A percentile compares a stretch with the other conserved stretches of the same genome.
phyloP scores from a whole-genome alignment of 2,888 invertebrate genomes.

The Euclidia mi region DNA sequence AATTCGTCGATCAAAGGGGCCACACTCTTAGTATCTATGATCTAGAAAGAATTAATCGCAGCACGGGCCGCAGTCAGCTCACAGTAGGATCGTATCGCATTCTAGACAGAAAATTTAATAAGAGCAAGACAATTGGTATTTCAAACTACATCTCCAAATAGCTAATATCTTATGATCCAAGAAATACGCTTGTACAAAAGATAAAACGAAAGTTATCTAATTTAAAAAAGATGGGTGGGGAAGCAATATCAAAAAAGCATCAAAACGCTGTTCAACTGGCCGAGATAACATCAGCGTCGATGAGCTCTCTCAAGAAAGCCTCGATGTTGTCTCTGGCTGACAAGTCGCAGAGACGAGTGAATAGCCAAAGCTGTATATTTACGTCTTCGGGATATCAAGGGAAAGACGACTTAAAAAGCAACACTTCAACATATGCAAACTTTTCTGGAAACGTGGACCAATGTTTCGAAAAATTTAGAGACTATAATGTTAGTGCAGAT shows the following conservation, averaged over 20 bases:
- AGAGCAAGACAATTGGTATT: conserved; percentile 84
- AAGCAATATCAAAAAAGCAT: conserved; percentile 84
- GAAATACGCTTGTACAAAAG: conserved; percentile 85
- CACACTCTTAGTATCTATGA: conserved; percentile 85
- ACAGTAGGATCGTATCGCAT: conserved; percentile 82
- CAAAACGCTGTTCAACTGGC: conserved; percentile 86
- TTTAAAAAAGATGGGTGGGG: conserved; percentile 86
- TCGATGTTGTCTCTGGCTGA: conserved; percentile 85
- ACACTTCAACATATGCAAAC: conserved; percentile 82
- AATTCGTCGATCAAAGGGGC: conserved; percentile 76
- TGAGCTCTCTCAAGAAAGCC: conserved; percentile 83
- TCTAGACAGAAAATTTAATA: conserved; percentile 84
- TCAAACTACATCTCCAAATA: conserved; percentile 87
- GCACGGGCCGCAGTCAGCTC: conserved; percentile 76
- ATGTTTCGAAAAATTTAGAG: conserved; percentile 84
- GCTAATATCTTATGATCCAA: conserved; percentile 85
- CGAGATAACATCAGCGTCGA: conserved; percentile 85
- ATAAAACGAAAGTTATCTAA: conserved; percentile 87
- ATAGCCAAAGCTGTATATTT: conserved; percentile 85
- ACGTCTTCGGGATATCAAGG: conserved; percentile 77
- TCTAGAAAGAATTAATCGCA: conserved; percentile 83
- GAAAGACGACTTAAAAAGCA: conserved; percentile 80
- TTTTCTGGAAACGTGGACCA: conserved; percentile 87
- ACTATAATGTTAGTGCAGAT: conserved; percentile 73
- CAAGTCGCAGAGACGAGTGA: conserved; percentile 82